Conservation (phyloP, 2,888 invertebrate genomes). For the Drosophila glabriapex region DNA sequence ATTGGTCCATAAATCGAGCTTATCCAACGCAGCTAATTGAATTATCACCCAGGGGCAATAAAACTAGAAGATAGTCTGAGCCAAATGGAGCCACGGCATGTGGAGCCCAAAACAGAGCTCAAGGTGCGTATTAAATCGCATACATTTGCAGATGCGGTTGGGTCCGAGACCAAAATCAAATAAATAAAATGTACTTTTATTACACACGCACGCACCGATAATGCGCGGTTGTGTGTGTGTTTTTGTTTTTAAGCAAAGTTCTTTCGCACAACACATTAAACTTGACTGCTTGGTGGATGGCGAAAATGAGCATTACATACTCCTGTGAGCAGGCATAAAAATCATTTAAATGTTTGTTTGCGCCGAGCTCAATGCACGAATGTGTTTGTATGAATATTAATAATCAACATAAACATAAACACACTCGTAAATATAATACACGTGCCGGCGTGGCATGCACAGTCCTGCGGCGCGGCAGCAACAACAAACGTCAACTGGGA, state of each 20-base stretch:
- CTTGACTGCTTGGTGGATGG: constrained; percentile 51
- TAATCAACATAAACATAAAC: constrained; percentile 64
- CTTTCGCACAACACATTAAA: constrained; percentile 68
- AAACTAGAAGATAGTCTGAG: constrained; percentile 38
- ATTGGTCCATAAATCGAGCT: constrained; percentile 53
- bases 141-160: constrained; percentile 30
- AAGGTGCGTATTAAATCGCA: constrained; percentile 33
- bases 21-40: constrained; percentile 67
- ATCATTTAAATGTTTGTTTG: constrained; percentile 73
- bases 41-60: constrained; percentile 56
- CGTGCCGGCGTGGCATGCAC: constrained; percentile 36
- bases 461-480: constrained; percentile 22
- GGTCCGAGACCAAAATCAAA: constrained; percentile 31
- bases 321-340: constrained; percentile 67
- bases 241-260: constrained; percentile 57
- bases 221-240: constrained; percentile 9
- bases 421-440: constrained; percentile 59
- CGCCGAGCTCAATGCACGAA: constrained; percentile 42
- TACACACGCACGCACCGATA: constrained; percentile 20
- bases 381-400: constrained; percentile 68
- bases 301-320: constrained; percentile 46
- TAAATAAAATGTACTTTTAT: constrained; percentile 71
- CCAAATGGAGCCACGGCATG: too few species aligned
- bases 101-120: constrained; percentile 22
- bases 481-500: constrained; percentile 42